These are phyloP conservation scores for Coelogynopora nodosa DNA, from an alignment of 2,888 invertebrate genomes.

Conservation along the genomic window DNA sequence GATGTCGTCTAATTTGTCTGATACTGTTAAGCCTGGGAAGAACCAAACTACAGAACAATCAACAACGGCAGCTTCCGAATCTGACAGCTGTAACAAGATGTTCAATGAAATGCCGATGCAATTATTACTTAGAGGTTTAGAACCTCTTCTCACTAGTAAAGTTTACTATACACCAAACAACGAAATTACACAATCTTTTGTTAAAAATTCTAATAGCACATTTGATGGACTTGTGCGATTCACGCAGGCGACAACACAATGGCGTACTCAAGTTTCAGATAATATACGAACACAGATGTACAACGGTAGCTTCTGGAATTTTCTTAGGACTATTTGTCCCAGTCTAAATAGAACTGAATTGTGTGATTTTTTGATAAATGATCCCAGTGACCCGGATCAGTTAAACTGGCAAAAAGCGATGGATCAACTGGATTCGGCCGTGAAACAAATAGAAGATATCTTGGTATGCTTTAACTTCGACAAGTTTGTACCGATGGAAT, in stretches of 20 bases:
- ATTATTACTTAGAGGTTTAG: background rate
- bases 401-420: background rate
- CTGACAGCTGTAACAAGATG: background rate
- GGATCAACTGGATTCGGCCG: background rate
- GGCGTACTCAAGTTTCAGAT: background rate
- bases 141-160: slow-evolving; percentile 20
- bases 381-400: background rate
- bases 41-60: no score
- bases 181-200: background rate
- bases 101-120: background rate
- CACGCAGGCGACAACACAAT: background rate
- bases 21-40: no score
- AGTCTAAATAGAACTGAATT: background rate
- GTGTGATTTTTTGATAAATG: background rate
- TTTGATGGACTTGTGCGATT: background rate
- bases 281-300: background rate
- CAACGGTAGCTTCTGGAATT: background rate
- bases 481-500: slow-evolving; percentile 38
- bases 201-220: slow-evolving; percentile 26
- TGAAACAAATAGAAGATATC: background rate
- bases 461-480: slow-evolving; percentile 19
- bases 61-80: no score
- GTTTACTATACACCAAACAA: slow-evolving; percentile 40
- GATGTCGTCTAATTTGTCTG: no score
- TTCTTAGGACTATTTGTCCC: background rate